Conservation (phyloP, 2,113 vertebrate species). For the Tiliqua scincoides region DNA sequence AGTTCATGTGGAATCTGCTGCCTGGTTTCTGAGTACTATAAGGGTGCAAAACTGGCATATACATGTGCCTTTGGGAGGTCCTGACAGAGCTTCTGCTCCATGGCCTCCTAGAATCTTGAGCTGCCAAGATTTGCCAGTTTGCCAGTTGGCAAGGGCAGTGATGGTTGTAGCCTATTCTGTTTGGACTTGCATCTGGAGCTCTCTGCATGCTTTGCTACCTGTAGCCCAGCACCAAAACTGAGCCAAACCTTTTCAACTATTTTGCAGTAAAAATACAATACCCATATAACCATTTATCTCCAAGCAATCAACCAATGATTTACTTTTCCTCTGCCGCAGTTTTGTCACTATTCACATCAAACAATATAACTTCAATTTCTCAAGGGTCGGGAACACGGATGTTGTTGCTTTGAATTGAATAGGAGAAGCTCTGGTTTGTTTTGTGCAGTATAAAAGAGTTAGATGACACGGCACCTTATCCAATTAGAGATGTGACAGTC, state of each 20-base stretch:
- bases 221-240: neutral
- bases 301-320: neutral
- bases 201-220: neutral
- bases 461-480: constrained; percentile 58
- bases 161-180: too few relatives aligned
- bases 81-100: too few relatives aligned
- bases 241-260: neutral
- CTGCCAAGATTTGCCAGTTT: too few relatives aligned
- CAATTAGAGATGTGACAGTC: constrained; percentile 58
- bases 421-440: constrained; percentile 59
- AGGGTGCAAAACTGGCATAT: too few relatives aligned
- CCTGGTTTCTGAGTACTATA: too few relatives aligned
- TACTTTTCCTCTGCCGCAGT: constrained; percentile 36
- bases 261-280: neutral
- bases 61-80: too few relatives aligned
- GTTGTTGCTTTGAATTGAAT: constrained; percentile 64
- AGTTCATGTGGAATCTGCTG: too few relatives aligned
- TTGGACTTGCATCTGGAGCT: neutral
- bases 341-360: constrained; percentile 52
- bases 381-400: constrained; percentile 41
- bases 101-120: too few relatives aligned
- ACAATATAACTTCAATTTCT: constrained; percentile 51
- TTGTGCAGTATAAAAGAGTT: constrained; percentile 71
- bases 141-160: too few relatives aligned
- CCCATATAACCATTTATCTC: neutral